Evolutionary conservation across 2,888 invertebrate genomes (phyloP).

Genomic region (Diaperis boleti): DNA sequence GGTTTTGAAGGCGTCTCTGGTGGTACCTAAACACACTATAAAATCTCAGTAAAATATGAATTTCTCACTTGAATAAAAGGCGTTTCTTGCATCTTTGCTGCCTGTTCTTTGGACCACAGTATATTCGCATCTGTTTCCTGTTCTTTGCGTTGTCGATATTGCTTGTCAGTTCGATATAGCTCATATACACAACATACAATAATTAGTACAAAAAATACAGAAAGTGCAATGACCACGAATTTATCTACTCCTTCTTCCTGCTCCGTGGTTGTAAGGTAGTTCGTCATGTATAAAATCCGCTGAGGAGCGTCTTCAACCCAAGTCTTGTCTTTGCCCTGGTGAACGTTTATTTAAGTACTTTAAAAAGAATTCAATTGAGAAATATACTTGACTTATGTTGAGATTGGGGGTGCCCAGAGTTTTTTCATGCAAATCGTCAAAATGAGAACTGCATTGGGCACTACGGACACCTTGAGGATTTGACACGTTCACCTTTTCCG

Average conservation of each 20-base stretch:
- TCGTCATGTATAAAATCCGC: slow-evolving; percentile 79
- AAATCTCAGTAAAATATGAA: no score
- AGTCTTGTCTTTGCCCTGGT: slow-evolving; percentile 79
- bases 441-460: slow-evolving; percentile 86
- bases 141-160: slow-evolving; percentile 78
- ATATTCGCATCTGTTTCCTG: slow-evolving; percentile 83
- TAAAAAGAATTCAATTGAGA: slow-evolving; percentile 42
- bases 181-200: slow-evolving; percentile 77
- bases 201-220: slow-evolving; percentile 79
- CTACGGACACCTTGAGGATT: slow-evolving; percentile 88
- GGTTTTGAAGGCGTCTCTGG: slow-evolving; percentile 30
- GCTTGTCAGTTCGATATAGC: slow-evolving; percentile 81
- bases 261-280: slow-evolving; percentile 78
- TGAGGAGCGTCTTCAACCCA: slow-evolving; percentile 90
- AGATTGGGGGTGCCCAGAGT: slow-evolving; percentile 70
- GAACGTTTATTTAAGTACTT: background rate
- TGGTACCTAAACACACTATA: slow-evolving; percentile 23
- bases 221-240: slow-evolving; percentile 84
- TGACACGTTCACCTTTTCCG: slow-evolving; percentile 88
- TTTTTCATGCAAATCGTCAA: slow-evolving; percentile 74
- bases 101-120: slow-evolving; percentile 80
- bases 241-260: slow-evolving; percentile 84
- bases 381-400: slow-evolving; percentile 71
- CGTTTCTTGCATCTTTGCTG: slow-evolving; percentile 74
- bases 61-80: slow-evolving; percentile 33